Conservation (phyloP, 1,140 invertebrate genomes). For the Prorops nasuta region DNA sequence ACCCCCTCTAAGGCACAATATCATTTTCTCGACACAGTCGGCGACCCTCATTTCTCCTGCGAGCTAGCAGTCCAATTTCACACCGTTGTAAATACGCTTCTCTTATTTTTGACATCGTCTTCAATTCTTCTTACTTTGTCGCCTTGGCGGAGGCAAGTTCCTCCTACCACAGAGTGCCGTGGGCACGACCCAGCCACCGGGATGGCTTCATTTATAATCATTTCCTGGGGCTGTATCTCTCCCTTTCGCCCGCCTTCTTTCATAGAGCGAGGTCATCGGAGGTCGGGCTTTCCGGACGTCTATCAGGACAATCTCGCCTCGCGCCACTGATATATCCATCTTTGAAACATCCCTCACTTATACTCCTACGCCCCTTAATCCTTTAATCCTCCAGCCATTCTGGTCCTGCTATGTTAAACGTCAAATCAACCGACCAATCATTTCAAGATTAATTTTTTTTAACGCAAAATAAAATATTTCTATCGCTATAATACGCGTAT, state of each 20-base stretch:
- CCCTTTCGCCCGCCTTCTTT: constrained; percentile 14
- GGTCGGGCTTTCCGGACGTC: constrained; percentile 14
- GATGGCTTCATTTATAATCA: constrained; percentile 55
- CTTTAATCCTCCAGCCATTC: no score
- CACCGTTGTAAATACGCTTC: constrained; percentile 53
- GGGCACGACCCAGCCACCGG: constrained; percentile 19
- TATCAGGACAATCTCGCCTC: constrained; percentile 11
- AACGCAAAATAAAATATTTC: no score
- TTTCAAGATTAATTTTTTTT: no score
- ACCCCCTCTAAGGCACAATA: constrained; percentile 33
- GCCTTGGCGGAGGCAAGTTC: constrained; percentile 26
- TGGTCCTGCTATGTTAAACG: no score
- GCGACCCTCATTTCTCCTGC: constrained; percentile 44
- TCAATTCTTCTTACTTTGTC: constrained; percentile 47
- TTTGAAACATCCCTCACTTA: no score
- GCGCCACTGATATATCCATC: constrained; percentile 7
- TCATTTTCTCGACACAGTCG: constrained; percentile 42
- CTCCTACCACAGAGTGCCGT: constrained; percentile 17
- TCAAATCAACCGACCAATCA: no score
- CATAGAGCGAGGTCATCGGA: constrained; percentile 4
- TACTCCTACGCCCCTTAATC: constrained; percentile 22
- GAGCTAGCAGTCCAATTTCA: constrained; percentile 52
- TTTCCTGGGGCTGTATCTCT: constrained; percentile 46
- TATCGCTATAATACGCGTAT: no score
- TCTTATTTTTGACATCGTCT: constrained; percentile 46